Base-by-base conservation (phyloP, 2,888 invertebrate genomes). In the Vesta saturnalis region DNA sequence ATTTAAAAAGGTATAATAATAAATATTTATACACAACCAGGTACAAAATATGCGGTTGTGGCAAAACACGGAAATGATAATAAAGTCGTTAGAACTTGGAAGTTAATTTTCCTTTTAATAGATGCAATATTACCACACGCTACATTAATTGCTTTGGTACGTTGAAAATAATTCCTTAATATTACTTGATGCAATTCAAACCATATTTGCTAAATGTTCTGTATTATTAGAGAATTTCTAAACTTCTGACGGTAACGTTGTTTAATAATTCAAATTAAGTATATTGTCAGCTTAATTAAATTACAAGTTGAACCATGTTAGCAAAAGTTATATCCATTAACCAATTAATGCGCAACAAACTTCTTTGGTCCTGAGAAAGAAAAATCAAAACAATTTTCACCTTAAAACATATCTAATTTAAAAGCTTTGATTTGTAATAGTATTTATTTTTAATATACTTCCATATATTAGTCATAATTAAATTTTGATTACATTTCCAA, bases 401-500 rank as follows among this genome's bases (percentile, higher is more conserved):
- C n/a, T n/a, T n/a, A n/a, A n/a, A n/a, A n/a, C n/a, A n/a, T n/a
- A n/a, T n/a, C n/a, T n/a, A n/a, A n/a, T n/a, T n/a, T n/a, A n/a
- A n/a, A n/a, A n/a, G n/a, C n/a, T n/a, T n/a, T n/a, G n/a, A n/a
- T n/a, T n/a, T n/a, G n/a, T n/a, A n/a, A n/a, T n/a, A n/a, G n/a
- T n/a, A n/a, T n/a, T n/a, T n/a, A n/a, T n/a, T n/a, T n/a, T n/a
- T n/a, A n/a, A n/a, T n/a, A n/a, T n/a, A n/a, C n/a, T n/a, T n/a
- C n/a, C n/a, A n/a, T 39, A 39, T 39, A 2, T n/a, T 39, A n/a
- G 8, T n/a, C 3, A 6, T 39, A 39, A 39, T 39, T 39, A 8
- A 3, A n/a, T 8, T n/a, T 39, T 39, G 59, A 63, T 67, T 63
- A 63, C 30, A 43, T 54, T n/a, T 16, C 19, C 21, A 59, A 63